Evolutionary conservation across 2,797 vertebrate genomes (phyloP).

Genomic region (Rhadinocentrus ornatus): DNA sequence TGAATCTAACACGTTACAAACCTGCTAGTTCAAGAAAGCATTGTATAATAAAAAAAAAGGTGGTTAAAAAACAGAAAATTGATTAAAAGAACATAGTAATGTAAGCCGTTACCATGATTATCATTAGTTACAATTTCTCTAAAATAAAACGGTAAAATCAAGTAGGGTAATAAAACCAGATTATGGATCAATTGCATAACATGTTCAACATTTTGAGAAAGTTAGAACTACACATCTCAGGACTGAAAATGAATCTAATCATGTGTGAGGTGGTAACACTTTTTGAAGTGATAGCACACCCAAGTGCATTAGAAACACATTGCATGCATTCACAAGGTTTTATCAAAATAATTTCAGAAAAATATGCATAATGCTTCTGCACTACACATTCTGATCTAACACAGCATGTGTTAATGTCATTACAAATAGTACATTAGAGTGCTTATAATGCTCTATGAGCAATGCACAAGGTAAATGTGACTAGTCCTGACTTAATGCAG

Average conservation of each 20-base stretch:
- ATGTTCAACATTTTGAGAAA: constrained; percentile 20
- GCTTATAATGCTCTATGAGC: constrained; percentile 40
- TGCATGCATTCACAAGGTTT: constrained; percentile 29
- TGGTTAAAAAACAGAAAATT: constrained; percentile 28
- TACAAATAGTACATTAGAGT: constrained; percentile 26
- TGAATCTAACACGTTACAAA: constrained; percentile 57
- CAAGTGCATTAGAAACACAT: constrained; percentile 48
- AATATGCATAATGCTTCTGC: neutral
- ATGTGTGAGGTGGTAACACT: constrained; percentile 17
- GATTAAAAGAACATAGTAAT: constrained; percentile 39
- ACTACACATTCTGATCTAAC: neutral
- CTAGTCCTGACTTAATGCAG: neutral
- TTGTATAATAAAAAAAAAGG: constrained; percentile 47
- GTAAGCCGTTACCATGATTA: constrained; percentile 32
- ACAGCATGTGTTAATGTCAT: neutral
- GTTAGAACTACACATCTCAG: constrained; percentile 23
- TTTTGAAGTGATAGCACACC: constrained; percentile 23
- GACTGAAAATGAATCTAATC: constrained; percentile 11
- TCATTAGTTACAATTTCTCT: constrained; percentile 16
- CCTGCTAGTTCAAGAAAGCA: constrained; percentile 46
- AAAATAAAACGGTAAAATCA: constrained; percentile 21
- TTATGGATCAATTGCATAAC: constrained; percentile 32
- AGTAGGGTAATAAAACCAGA: constrained; percentile 8
- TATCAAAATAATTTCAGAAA: constrained; percentile 4
- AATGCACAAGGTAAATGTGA: constrained; percentile 16